phyloP scores from a whole-genome alignment of 2,797 vertebrate species.

The Urophycis tenuis region DNA sequence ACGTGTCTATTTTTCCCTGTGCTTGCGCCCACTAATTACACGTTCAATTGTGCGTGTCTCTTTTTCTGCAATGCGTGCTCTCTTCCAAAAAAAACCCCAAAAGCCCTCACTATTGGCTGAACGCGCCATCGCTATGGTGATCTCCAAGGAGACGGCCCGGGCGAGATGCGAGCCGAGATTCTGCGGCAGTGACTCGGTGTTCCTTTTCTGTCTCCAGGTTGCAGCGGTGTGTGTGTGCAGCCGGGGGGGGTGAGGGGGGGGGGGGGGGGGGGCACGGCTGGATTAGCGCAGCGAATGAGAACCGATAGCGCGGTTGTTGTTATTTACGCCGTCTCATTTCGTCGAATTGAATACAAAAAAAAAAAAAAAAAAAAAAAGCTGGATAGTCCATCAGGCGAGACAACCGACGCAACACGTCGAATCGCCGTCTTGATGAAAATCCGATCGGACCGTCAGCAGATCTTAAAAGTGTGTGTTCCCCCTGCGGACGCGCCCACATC shows the following conservation, averaged over 20 bases:
- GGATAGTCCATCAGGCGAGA: slow-evolving; percentile 37
- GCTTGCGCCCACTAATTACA: not conserved
- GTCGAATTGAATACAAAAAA: slow-evolving; percentile 22
- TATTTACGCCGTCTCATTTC: slow-evolving; percentile 32
- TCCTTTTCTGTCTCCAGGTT: not conserved
- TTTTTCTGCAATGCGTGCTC: not conserved
- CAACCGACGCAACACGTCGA: slow-evolving; percentile 43
- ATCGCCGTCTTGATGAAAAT: slow-evolving; percentile 44
- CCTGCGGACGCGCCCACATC: slow-evolving; percentile 19
- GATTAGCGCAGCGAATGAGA: not conserved
- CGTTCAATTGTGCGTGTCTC: not conserved
- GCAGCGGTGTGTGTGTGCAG: not conserved
- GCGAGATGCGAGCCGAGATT: slow-evolving; percentile 48
- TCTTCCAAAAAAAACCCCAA: slow-evolving; percentile 4
- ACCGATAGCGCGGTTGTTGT: not conserved
- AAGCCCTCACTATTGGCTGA: slow-evolving; percentile 7
- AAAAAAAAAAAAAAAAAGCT: slow-evolving; percentile 24
- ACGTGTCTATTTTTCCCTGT: not conserved
- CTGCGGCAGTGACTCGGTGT: slow-evolving; percentile 9
- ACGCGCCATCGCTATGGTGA: slow-evolving; percentile 44
- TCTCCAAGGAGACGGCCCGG: slow-evolving; percentile 56
- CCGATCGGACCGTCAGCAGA: slow-evolving; percentile 29
- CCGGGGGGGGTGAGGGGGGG: not conserved
- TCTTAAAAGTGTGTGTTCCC: slow-evolving; percentile 6
- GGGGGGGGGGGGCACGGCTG: not conserved